Percentiles rank a stretch among this genome's conserved stretches.
Conservation (phyloP, 2,113 vertebrate genomes). For the Stictonetta naevosa region DNA sequence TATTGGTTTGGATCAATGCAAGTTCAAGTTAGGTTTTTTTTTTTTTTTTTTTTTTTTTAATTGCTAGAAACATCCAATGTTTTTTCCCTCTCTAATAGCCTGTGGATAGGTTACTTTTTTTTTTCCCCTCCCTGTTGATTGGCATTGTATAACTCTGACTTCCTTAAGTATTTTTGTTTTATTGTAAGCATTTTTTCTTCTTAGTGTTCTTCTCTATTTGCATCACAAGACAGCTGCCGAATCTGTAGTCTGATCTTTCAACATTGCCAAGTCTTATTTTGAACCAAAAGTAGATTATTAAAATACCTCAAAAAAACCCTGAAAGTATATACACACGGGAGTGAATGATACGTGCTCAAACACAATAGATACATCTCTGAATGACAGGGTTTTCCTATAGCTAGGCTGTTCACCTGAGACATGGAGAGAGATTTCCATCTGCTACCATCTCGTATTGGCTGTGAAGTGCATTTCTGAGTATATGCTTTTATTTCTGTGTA, state of each 20-base stretch:
- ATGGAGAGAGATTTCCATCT: neutral
- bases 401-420: neutral
- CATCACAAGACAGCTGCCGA: neutral
- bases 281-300: neutral
- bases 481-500: neutral
- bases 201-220: neutral
- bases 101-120: neutral
- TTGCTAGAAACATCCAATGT: neutral
- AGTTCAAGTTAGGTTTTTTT: neutral
- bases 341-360: accelerated
- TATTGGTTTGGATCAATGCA: slow-evolving; percentile 9
- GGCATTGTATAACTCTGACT: neutral
- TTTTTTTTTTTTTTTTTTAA: no score
- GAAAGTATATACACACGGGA: neutral
- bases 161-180: neutral
- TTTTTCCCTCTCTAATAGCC: neutral
- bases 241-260: neutral
- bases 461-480: neutral
- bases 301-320: neutral
- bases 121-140: neutral
- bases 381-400: neutral
- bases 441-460: neutral
- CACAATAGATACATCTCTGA: neutral
- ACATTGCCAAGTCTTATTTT: neutral
- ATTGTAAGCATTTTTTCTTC: neutral